Base-by-base conservation (phyloP, 2,113 vertebrate genomes). In the Hypomesus transpacificus region DNA sequence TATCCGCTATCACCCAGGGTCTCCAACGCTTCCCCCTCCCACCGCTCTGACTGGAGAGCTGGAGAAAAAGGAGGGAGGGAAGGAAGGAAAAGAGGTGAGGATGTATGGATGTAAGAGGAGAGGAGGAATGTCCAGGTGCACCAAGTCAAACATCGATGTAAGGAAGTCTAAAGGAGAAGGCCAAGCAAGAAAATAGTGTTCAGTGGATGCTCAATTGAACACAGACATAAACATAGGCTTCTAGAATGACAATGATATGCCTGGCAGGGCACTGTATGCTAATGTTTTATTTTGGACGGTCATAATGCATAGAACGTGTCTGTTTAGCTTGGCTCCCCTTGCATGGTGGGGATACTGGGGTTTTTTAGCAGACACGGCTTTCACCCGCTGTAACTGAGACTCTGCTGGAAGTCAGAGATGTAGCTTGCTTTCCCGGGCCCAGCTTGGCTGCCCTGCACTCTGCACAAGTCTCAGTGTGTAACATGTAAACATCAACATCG, bases 141-240 rank as follows among this genome's bases (percentile, higher is more conserved):
- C 50, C 20, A 68, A 39, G 68, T 81, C 77, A 67, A 88, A 80
- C 39, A 76, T 73, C 51, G 22, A 81, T 74, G 80, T 75, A 56
- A 75, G 22, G 52, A 72, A 70, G 66, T 34, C 61, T 22, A 20
- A 21, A 71, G 69, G 80, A 61, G 66, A 80, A 59, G 31, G 68
- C 65, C 77, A 75, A 70, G 80, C 68, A 20, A 57, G 7, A 16
- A 9, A 5, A 68, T 51, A 66, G 56, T 73, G 79, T 72, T 74
- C 75, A 52, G 75, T 74, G 66, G 84, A 89, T 79, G 86, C 85
- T 81, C 88, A 89, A 87, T 88, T 85, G 85, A 79, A 82, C 86
- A n/a, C 81, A 88, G 87, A 87, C 86, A 87, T 89, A 89, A 89
- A 88, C 84, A 86, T 77, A 18, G 16, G 6, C 16, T 63, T 77